Conservation (phyloP, 2,888 invertebrate species). For the Morinoia aosen region DNA sequence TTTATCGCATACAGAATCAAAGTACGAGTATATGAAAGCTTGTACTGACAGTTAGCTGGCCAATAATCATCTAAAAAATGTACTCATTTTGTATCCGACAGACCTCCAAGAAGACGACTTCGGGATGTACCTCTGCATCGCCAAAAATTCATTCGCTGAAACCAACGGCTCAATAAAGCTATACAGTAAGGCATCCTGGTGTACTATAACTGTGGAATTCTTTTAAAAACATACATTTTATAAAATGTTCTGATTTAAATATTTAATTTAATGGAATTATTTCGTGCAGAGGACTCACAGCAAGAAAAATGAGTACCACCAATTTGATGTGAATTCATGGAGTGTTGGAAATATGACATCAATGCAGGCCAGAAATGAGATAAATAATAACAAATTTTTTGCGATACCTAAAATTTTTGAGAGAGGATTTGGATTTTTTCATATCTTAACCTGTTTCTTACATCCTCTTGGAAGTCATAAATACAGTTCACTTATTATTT, state of each 20-base stretch:
- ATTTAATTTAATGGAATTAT: no score
- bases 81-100: neutral
- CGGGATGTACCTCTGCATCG: conserved; percentile 56
- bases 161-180: conserved; percentile 58
- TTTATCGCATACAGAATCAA: neutral
- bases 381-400: neutral
- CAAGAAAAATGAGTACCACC: no score
- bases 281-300: no score
- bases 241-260: no score
- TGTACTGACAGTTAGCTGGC: neutral
- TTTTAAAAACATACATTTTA: no score
- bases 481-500: no score
- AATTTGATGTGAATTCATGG: no score
- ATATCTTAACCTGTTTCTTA: neutral
- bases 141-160: conserved; percentile 57
- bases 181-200: conserved; percentile 41
- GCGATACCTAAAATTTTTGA: neutral
- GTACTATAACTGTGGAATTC: neutral
- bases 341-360: no score
- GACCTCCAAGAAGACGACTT: conserved; percentile 22
- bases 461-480: neutral
- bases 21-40: neutral
- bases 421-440: neutral
- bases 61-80: neutral
- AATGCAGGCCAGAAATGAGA: neutral